Conservation (phyloP, 2,888 invertebrate species). For the Achlya flavicornis region DNA sequence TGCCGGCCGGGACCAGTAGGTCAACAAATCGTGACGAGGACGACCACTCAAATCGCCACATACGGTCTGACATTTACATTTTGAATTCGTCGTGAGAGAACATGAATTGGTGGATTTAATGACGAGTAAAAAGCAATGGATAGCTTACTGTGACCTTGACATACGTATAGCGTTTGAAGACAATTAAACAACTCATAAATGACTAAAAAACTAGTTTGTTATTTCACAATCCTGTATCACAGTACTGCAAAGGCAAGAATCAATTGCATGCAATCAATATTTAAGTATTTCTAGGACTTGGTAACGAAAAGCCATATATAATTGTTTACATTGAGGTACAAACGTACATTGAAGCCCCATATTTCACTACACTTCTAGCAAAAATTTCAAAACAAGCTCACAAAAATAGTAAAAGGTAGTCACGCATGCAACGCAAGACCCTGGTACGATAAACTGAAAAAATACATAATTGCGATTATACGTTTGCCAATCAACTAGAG, state of each 20-base stretch:
- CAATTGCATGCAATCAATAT: not conserved
- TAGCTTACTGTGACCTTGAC: conserved; percentile 29
- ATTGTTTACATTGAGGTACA: not conserved
- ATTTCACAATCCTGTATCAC: not conserved
- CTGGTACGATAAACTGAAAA: conserved; percentile 18
- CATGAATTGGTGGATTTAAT: conserved; percentile 23
- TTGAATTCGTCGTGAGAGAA: conserved; percentile 29
- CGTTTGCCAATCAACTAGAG: conserved; percentile 35
- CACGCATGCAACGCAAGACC: conserved; percentile 21
- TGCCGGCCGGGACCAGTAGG: conserved; percentile 39
- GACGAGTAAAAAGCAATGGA: conserved; percentile 24
- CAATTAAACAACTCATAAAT: not conserved
- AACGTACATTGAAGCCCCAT: not conserved
- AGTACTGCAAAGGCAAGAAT: not conserved
- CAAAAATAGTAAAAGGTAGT: conserved; percentile 6
- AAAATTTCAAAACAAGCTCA: conserved; percentile 4
- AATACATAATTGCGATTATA: conserved; percentile 13
- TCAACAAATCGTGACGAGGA: conserved; percentile 60
- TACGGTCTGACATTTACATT: conserved; percentile 46
- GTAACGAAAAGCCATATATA: too few species aligned
- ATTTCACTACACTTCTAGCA: not conserved
- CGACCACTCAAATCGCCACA: conserved; percentile 37
- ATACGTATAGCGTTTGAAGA: not conserved
- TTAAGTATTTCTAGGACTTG: too few species aligned
- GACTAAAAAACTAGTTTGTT: not conserved